Percentiles rank a stretch among this genome's conserved stretches.
phyloP scores from a whole-genome alignment of 2,888 invertebrate species.

The Tillus elongatus region DNA sequence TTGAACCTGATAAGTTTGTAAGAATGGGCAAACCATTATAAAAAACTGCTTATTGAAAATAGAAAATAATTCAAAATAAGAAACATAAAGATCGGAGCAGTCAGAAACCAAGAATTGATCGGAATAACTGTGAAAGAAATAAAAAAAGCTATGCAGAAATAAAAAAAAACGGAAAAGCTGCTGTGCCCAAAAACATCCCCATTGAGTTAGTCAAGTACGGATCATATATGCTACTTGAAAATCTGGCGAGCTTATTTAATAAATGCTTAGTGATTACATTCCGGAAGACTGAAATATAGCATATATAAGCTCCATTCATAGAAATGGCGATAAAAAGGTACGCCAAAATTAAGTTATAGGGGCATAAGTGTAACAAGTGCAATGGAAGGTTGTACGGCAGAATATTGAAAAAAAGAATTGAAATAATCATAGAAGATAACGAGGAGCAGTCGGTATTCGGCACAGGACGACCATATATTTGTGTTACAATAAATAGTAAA shows the following conservation, averaged over 20 bases:
- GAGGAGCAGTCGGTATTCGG: not conserved
- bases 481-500: not conserved
- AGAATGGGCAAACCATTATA: constrained; percentile 1
- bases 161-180: not conserved
- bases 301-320: constrained; percentile 6
- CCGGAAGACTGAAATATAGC: constrained; percentile 7
- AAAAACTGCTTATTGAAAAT: constrained; percentile 1
- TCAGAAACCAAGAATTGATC: constrained; percentile 2
- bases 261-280: not conserved
- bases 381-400: constrained; percentile 2
- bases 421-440: not conserved
- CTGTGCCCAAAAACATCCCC: constrained; percentile 1
- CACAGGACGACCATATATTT: constrained; percentile 1
- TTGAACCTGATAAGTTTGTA: not conserved
- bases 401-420: not conserved
- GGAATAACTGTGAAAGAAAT: not conserved
- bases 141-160: constrained; percentile 1
- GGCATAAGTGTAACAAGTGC: too few species aligned
- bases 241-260: not conserved
- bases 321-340: constrained; percentile 5
- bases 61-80: not conserved
- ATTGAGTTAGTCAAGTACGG: constrained; percentile 5
- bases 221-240: not conserved
- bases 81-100: constrained; percentile 1
- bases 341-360: too few species aligned